phyloP scores from a whole-genome alignment of 2,797 vertebrate genomes.

The Sternarchorhynchus goeldii region DNA sequence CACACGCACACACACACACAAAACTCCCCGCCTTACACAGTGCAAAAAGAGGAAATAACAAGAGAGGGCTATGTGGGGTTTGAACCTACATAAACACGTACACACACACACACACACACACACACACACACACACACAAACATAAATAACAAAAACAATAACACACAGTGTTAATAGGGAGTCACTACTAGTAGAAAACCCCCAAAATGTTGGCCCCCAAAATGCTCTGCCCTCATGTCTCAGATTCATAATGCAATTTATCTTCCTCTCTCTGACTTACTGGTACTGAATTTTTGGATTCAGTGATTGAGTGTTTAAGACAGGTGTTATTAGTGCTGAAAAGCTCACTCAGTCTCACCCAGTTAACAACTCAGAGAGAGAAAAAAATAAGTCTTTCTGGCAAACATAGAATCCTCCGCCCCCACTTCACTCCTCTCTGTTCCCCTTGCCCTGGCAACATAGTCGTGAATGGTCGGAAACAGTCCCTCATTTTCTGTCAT shows the following conservation, averaged over 20 bases:
- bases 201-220: neutral
- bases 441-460: neutral
- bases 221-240: too few relatives aligned
- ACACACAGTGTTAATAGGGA: too few relatives aligned
- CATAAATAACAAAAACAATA: neutral
- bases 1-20: slow-evolving; percentile 18
- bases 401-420: neutral
- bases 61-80: slow-evolving; percentile 12
- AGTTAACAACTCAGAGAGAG: neutral
- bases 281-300: neutral
- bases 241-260: neutral
- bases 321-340: neutral
- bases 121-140: neutral
- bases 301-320: neutral
- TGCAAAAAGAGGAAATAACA: slow-evolving; percentile 28
- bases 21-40: neutral
- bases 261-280: neutral
- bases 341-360: neutral
- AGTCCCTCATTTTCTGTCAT: slow-evolving; percentile 21
- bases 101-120: neutral
- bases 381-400: neutral
- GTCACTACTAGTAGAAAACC: neutral
- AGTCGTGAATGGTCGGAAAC: slow-evolving; percentile 18
- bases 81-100: slow-evolving; percentile 19
- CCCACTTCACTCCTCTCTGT: neutral